phyloP scores from a whole-genome alignment of 2,113 vertebrate genomes.

The Mobula hypostoma region DNA sequence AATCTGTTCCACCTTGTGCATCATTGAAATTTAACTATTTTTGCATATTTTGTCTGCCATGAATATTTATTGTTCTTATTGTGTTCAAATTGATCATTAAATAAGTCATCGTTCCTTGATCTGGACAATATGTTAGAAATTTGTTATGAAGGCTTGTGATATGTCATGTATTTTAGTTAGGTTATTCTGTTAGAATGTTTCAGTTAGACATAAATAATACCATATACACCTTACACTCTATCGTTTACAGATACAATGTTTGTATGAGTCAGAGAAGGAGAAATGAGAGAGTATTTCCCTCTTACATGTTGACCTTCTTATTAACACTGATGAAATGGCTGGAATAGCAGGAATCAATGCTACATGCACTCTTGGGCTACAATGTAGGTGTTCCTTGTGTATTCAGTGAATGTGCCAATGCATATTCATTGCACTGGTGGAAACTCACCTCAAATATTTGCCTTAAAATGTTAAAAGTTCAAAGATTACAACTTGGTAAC shows the following conservation, averaged over 20 bases:
- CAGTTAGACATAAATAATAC: background rate
- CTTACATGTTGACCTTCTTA: background rate
- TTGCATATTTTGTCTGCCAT: background rate
- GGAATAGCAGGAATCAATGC: background rate
- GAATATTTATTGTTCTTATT: background rate
- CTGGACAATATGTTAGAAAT: background rate
- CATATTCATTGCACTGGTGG: background rate
- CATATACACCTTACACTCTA: background rate
- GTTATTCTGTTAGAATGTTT: background rate
- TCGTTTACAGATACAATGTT: background rate
- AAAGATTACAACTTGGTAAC: background rate
- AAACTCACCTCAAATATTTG: slow-evolving; percentile 19
- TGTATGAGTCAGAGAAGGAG: background rate
- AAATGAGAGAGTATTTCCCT: background rate
- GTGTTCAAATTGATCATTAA: background rate
- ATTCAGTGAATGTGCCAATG: background rate
- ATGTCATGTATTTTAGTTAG: background rate
- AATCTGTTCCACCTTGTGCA: background rate
- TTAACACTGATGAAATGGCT: too few relatives aligned
- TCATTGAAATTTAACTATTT: background rate
- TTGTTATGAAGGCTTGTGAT: background rate
- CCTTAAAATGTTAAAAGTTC: slow-evolving; percentile 23
- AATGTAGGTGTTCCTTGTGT: background rate
- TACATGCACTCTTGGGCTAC: slow-evolving; percentile 9
- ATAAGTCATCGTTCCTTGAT: background rate